Evolutionary conservation across 2,888 invertebrate genomes (phyloP).

Genomic region (Gisinianus flammeolus): DNA sequence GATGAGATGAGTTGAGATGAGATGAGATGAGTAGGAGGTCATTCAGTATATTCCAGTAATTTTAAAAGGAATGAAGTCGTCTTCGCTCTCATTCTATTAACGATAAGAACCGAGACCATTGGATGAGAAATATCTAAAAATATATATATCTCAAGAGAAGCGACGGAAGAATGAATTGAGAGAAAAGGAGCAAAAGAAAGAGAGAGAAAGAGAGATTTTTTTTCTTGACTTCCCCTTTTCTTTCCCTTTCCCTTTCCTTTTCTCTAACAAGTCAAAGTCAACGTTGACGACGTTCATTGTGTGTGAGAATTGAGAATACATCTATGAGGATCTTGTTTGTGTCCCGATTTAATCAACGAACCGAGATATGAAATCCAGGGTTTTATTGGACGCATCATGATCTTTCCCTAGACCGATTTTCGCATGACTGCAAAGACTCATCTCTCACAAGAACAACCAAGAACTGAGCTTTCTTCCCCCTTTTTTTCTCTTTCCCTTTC

Average conservation of each 20-base stretch:
- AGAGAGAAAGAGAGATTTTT: too few relatives aligned
- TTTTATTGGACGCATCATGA: conserved; percentile 7
- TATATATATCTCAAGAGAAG: too few relatives aligned
- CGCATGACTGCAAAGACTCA: background rate
- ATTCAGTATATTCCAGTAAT: too few relatives aligned
- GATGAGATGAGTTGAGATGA: too few relatives aligned
- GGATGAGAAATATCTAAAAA: too few relatives aligned
- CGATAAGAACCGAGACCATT: too few relatives aligned
- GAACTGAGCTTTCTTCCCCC: background rate
- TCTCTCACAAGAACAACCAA: background rate
- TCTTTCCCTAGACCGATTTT: background rate
- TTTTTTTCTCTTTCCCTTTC: too few relatives aligned
- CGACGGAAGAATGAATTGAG: too few relatives aligned
- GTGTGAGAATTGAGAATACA: conserved; percentile 23
- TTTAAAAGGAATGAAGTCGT: too few relatives aligned
- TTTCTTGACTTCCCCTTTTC: conserved; percentile 2
- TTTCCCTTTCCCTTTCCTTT: background rate
- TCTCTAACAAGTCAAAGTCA: conserved; percentile 24
- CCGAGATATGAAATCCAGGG: conserved; percentile 29
- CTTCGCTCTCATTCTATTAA: too few relatives aligned
- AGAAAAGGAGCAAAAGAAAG: too few relatives aligned
- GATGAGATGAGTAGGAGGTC: too few relatives aligned
- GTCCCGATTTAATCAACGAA: conserved; percentile 31
- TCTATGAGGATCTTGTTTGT: conserved; percentile 23
- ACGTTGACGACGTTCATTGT: conserved; percentile 22